A percentile compares a stretch with the other conserved stretches of the same genome.
Evolutionary conservation across 2,113 vertebrate species (phyloP).

Genomic region (Clarias gariepinus): DNA sequence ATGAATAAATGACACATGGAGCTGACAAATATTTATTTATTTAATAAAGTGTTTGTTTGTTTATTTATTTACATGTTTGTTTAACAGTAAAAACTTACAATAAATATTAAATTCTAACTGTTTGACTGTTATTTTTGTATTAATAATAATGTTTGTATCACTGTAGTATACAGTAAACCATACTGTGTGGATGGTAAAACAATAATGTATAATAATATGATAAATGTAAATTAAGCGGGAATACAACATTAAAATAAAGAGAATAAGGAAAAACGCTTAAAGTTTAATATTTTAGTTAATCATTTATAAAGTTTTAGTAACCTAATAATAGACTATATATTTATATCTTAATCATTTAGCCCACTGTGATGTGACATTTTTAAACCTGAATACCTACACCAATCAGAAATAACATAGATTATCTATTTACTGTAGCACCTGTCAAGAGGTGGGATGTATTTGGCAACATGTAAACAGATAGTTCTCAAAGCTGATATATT

Average conservation of each 20-base stretch:
- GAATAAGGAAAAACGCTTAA: background rate
- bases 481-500: too few relatives aligned
- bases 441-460: too few relatives aligned
- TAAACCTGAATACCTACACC: background rate
- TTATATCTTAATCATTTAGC: background rate
- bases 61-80: background rate
- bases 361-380: background rate
- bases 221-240: background rate
- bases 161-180: background rate
- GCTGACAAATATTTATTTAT: background rate
- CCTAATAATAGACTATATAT: background rate
- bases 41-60: background rate
- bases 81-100: background rate
- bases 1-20: constrained; percentile 64
- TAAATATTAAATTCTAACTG: background rate
- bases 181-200: background rate
- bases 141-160: background rate
- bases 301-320: background rate
- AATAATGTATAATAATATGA: background rate
- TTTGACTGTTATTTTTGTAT: background rate
- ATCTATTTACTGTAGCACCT: too few relatives aligned
- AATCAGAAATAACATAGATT: too few relatives aligned
- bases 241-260: background rate
- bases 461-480: too few relatives aligned
- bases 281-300: background rate